Evolutionary conservation across 2,888 invertebrate genomes (phyloP), one percentile per base, ranked within the genome.

Genomic region (Campopleginae sp.): DNA sequence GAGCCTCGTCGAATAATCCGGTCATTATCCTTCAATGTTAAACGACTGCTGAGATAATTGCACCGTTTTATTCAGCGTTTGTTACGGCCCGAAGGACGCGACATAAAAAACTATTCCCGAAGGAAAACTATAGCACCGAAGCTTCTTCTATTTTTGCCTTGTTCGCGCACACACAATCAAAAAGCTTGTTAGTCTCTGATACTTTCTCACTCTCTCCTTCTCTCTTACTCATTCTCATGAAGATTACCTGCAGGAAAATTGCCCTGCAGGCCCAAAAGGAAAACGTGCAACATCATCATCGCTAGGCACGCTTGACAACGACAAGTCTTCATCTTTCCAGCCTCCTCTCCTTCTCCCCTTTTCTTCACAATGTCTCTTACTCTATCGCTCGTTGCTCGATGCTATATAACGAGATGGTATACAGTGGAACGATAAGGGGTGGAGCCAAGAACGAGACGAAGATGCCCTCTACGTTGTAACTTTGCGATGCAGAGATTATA

Each of bases 221-320:
- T 38, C 70, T 70, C 71, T 63, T 38, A 14, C 42, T 76, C n/a
- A n/a, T n/a, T 80, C 72, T 85, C 81, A 85, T 85, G 78, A 70
- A 66, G 76, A 51, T 63, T 66, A 48, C 75, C 42, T 44, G 54
- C 72, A 85, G 68, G 85, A 82, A 82, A 82, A 85, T 85, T 82
- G 72, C 80, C 85, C 80, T 72, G 71, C 76, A 80, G 82, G 76
- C 82, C 27, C 82, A 72, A 72, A 42, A 80, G 85, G 65, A 82
- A 85, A 82, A 72, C 79, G 76, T 66, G 71, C 72, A 58, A 51
- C 75, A 75, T 80, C 85, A 75, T 80, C 85, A 58, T 71, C 79
- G 31, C 79, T 44, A 82, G 63, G 80, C 76, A 74, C 81, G 86
- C 89, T 90, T 90, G 90, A 89, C 87, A 88, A 87, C 86, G 84